Evolutionary conservation across 2,113 vertebrate genomes (phyloP), one percentile per base, ranked within the genome.

Genomic region (Nibea coibor): DNA sequence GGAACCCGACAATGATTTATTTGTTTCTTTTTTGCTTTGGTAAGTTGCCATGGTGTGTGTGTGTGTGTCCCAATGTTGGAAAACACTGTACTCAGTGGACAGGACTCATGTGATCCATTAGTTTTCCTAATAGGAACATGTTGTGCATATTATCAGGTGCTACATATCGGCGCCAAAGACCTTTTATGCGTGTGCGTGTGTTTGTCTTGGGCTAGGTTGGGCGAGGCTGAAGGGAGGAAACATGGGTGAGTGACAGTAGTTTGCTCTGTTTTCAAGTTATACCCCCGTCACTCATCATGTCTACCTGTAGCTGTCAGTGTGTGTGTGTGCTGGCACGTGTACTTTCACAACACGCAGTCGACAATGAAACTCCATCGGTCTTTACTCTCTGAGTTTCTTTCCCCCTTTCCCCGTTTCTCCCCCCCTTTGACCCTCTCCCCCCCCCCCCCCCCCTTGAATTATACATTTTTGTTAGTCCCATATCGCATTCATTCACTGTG

Each of bases 171-270:
- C n/a, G 11, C 12, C 51, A 42, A 51, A 65, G 50, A 56, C 28
- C 17, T 61, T 57, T 11, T 22, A 6, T 19, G 19, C 45, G 4
- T 65, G 26, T 59, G n/a, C 47, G 2, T 65, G 26, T 54, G 61
- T 56, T 45, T 57, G 42, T 69, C 2, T 26, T 81, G 66, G 53
- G 54, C 19, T n/a, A 7, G 64, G 12, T 39, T 61, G 72, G 80
- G 78, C 17, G 57, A 89, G 73, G 54, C 66, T 53, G 28, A 80
- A 50, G 35, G 54, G 57, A 76, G 64, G 56, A 69, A 75, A 67
- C 84, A 79, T 89, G 57, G 81, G 51, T 84, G 61, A 90, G 47
- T 88, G 88, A 91, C 81, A 59, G 73, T 26, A 75, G 78, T 67
- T 89, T 82, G 81, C 78, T 84, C 67, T 66, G 20, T 80, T 79